phyloP scores from a whole-genome alignment of 2,797 vertebrate genomes.

The Botia kubotai region DNA sequence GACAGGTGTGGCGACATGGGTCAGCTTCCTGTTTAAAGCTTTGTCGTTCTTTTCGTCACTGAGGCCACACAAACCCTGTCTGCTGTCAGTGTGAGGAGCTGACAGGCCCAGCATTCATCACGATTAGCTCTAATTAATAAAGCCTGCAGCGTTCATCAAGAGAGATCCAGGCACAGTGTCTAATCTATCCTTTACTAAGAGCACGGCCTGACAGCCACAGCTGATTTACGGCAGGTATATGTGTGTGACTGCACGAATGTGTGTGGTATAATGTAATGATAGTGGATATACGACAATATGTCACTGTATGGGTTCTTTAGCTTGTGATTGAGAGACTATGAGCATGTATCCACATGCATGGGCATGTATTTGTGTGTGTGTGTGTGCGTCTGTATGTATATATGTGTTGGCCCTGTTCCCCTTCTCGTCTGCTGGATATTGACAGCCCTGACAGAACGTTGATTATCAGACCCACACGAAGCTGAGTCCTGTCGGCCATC shows the following conservation, averaged over 20 bases:
- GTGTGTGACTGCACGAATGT: conserved; percentile 69
- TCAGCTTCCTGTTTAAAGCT: conserved; percentile 53
- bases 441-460: conserved; percentile 95
- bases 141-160: conserved; percentile 63
- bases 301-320: conserved; percentile 37
- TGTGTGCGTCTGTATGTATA: conserved; percentile 53
- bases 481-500: conserved; percentile 90
- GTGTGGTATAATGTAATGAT: conserved; percentile 52
- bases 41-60: conserved; percentile 31
- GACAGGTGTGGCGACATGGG: conserved; percentile 36
- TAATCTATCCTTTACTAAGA: conserved; percentile 59
- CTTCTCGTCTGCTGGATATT: conserved; percentile 75
- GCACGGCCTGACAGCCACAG: conserved; percentile 60
- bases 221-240: conserved; percentile 74
- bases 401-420: conserved; percentile 56
- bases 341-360: conserved; percentile 46
- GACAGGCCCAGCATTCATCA: conserved; percentile 65
- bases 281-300: conserved; percentile 21
- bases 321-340: conserved; percentile 44
- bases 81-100: conserved; percentile 46
- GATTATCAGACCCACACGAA: conserved; percentile 94
- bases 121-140: conserved; percentile 69
- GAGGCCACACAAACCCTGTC: conserved; percentile 48
- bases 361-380: conserved; percentile 28
- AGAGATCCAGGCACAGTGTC: conserved; percentile 55